Evolutionary conservation across 1,140 invertebrate species (phyloP), one percentile per base, ranked within the genome.

Genomic region (Dinoponera quadriceps): DNA sequence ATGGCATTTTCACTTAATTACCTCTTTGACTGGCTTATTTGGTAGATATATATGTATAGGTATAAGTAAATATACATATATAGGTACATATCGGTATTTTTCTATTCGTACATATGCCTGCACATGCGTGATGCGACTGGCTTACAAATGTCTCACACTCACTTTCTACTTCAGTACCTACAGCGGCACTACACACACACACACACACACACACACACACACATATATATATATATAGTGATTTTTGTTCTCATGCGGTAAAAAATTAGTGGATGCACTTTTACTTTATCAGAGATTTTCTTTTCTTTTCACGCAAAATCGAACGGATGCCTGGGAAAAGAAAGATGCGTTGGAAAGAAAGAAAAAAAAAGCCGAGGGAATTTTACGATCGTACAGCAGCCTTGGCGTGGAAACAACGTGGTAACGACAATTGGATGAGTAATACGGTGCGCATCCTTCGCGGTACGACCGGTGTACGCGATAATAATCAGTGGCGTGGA

Each of bases 341-440:
- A 29, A n/a, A n/a, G n/a, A 11, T 5, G 20, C 22, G 16, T 4
- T 33, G 11, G 38, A 11, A 4, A 44, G 38, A 9, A 44, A 9
- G 16, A n/a, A 59, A 22, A 72, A 72, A 81, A 25, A 33, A 49
- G 60, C 25, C 20, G 65, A 57, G 20, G 20, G 14, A 82, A 82
- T 62, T 82, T 49, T 29, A 27, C 1, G 20, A 33, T 16, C 60
- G 75, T 18, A 49, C n/a, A n/a, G 59, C 48, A 63, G 25, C 33
- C 72, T 83, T 55, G 55, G 54, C 85, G 80, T 73, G 80, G 72
- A 83, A 77, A 72, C 54, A 59, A 71, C 78, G 57, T 73, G 69
- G 38, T 48, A 82, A 74, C 44, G 51, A 59, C 25, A 59, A 51
- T 86, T 38, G 27, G 65, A 25, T 62, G 80, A 62, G 48, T 54